Evolutionary conservation across 2,888 invertebrate genomes (phyloP), one percentile per base, ranked within the genome.

Genomic region (Melieria crassipennis): DNA sequence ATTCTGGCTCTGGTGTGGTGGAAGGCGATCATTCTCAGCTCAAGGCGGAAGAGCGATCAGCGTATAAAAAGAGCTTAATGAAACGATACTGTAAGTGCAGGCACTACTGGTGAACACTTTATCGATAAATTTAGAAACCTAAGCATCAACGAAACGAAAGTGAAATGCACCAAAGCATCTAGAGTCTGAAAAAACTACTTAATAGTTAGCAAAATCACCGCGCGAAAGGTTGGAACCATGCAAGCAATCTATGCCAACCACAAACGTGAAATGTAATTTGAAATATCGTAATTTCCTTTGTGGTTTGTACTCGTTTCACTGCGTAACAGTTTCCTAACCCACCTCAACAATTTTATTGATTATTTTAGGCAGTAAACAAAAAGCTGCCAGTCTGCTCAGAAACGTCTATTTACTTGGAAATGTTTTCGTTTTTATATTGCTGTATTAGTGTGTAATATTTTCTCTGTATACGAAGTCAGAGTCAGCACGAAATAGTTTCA

Each of bases 11-110:
- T 74, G 93, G 92, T 80, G 78, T 78, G 7, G 91, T 89, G 58
- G 80, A 80, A 83, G 79, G 81, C 55, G 83, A 83, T 50, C 75
- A 75, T 52, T 73, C 71, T 65, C 73, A 70, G 55, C 62, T 84
- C 7, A 85, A 85, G 76, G 82, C 84, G 16, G 85, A 86, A 60
- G 85, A 84, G 69, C 79, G 85, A 42, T 84, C 85, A 42, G 93
- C 95, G 64, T 96, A 95, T 90, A 96, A 96, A 90, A 96, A 96
- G 88, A 94, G 92, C 83, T 91, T 96, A 82, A 96, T 96, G 91
- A 94, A 94, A 89, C 90, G 96, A 91, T 96, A 95, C 89, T 92
- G 96, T 96, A 92, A 96, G 96, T 94, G 11, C 11, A 46, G 3
- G 50, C 30, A 30, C 30, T 30, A 30, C 30, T 30, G 30, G 30